A percentile compares a stretch with the other conserved stretches of the same genome.
These are phyloP conservation scores for Pogonocherus hispidulus DNA, from an alignment of 2,888 invertebrate genomes.

Conservation along the genomic window DNA sequence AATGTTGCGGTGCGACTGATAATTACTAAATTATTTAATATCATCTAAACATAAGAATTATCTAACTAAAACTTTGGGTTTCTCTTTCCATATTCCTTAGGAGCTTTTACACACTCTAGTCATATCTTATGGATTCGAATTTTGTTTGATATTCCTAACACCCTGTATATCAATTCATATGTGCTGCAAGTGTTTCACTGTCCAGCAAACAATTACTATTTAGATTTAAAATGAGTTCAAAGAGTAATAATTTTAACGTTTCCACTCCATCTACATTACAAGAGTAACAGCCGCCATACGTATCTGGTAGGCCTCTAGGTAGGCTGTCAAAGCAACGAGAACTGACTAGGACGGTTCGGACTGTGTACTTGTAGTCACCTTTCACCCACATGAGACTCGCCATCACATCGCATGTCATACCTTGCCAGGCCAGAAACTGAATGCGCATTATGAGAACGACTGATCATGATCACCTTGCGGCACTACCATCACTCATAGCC, in stretches of 20 bases:
- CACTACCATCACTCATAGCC: constrained; percentile 59
- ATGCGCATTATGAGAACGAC: constrained; percentile 57
- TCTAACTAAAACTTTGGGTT: no score
- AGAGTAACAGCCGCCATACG: constrained; percentile 1
- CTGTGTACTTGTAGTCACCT: constrained; percentile 61
- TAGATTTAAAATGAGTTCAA: background rate
- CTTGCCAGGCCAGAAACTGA: constrained; percentile 32
- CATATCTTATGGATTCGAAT: no score
- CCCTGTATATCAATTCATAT: no score
- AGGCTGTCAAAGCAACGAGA: constrained; percentile 41
- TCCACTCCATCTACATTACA: background rate
- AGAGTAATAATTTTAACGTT: background rate
- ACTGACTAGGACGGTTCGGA: constrained; percentile 50
- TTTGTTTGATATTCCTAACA: no score
- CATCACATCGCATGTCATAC: constrained; percentile 60
- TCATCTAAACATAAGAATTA: no score
- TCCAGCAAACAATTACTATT: no score
- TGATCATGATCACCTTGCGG: constrained; percentile 59
- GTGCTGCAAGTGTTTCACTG: no score
- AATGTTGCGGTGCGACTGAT: no score
- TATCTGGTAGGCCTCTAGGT: constrained; percentile 12
- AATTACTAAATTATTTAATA: no score
- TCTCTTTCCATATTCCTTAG: no score
- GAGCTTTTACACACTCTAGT: no score
- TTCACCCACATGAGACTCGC: constrained; percentile 61